Evolutionary conservation across 2,113 vertebrate genomes (phyloP).

Genomic region (Cavia aperea): DNA sequence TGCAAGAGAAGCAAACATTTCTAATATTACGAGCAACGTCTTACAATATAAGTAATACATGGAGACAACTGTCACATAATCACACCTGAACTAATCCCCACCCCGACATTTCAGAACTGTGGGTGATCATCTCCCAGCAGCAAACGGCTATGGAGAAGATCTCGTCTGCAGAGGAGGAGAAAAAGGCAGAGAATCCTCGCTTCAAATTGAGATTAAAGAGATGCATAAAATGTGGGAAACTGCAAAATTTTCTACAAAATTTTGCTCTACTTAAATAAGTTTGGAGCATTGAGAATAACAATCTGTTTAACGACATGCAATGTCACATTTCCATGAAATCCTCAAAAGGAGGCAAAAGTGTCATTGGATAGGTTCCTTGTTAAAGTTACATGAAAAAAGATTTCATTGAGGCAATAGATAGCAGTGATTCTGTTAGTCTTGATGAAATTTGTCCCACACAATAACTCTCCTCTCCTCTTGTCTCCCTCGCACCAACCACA

Average conservation of each 20-base stretch:
- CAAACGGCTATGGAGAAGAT: neutral
- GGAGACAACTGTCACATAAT: neutral
- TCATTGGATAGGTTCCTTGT: neutral
- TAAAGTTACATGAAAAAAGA: neutral
- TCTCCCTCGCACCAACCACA: neutral
- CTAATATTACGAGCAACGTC: neutral
- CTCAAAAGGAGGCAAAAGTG: neutral
- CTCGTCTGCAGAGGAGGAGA: neutral
- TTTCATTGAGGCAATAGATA: neutral
- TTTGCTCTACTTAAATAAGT: neutral
- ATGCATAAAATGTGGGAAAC: neutral
- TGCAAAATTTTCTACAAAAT: neutral
- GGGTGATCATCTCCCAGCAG: neutral
- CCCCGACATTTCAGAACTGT: neutral
- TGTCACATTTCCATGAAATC: neutral
- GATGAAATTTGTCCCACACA: neutral
- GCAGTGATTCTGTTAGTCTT: neutral
- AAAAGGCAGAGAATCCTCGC: neutral
- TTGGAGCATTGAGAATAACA: neutral
- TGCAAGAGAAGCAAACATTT: neutral
- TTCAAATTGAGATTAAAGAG: neutral
- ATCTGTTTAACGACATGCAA: neutral
- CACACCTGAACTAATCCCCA: neutral
- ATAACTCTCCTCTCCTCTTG: neutral
- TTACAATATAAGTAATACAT: neutral